phyloP scores from a whole-genome alignment of 1,140 invertebrate genomes.

The Drosophila eugracilis region DNA sequence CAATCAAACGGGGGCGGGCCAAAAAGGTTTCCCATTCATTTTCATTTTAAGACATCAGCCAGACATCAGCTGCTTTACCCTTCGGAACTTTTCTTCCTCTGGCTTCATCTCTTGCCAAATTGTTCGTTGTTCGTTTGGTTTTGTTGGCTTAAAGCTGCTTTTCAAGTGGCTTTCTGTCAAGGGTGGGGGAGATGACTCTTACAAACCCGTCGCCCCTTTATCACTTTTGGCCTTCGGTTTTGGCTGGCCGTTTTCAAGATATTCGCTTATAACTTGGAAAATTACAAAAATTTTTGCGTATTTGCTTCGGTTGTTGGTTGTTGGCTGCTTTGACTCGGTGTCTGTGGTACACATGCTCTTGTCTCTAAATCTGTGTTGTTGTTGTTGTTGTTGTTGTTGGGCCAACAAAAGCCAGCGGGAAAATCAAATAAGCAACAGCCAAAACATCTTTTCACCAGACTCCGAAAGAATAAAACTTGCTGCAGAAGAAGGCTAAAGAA shows the following conservation, averaged over 20 bases:
- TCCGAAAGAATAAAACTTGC: constrained; percentile 48
- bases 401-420: constrained; percentile 62
- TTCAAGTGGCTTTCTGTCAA: constrained; percentile 48
- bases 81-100: constrained; percentile 28
- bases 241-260: constrained; percentile 46
- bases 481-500: constrained; percentile 32
- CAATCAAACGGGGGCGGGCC: constrained; percentile 48
- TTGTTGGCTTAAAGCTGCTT: constrained; percentile 52
- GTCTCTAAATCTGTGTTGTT: constrained; percentile 35
- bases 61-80: constrained; percentile 54
- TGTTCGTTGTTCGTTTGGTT: constrained; percentile 34
- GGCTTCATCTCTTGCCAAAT: constrained; percentile 42
- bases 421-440: constrained; percentile 80
- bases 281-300: constrained; percentile 65
- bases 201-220: neutral
- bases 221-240: constrained; percentile 24
- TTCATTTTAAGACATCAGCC: constrained; percentile 51
- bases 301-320: constrained; percentile 39
- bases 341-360: constrained; percentile 60
- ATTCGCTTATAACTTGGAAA: constrained; percentile 63
- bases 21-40: constrained; percentile 61
- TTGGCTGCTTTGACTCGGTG: constrained; percentile 41
- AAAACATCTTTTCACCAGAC: constrained; percentile 61
- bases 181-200: neutral
- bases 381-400: too few species aligned